Evolutionary conservation across 1,140 invertebrate species (phyloP), one percentile per base, ranked within the genome.

Genomic region (Lasaia peninsularis): DNA sequence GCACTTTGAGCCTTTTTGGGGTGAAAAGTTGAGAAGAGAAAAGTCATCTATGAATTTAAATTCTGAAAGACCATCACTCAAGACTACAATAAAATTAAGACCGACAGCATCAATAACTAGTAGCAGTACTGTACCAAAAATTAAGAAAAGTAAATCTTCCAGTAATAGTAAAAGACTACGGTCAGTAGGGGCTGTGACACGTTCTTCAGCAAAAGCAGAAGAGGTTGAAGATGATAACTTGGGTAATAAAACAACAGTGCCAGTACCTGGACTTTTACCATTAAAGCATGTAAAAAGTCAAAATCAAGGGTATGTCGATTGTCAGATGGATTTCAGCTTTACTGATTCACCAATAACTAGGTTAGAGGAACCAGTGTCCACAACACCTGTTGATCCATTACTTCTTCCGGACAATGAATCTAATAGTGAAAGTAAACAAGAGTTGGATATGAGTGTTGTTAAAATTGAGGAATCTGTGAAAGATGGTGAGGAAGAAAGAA

Each of bases 1-100:
- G 87, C 96, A 98, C 89, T 98, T 98, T 90, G 97, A 98, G 87
- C 96, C 97, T 21, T 95, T 97, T 65, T 98, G 97, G 97, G 97
- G 97, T 57, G 94, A 97, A 75, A 96, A 95, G 80, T 92, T 69
- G 28, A 71, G 72, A 53, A 84, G 63, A 76, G 84, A 89, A 48
- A 87, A 83, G 73, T 73, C 81, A 57, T 76, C 81, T 40, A 71
- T 85, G 32, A 78, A 67, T 66, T 63, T 89, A 44, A 86, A 85
- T 65, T 73, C 87, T 53, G 87, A 89, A 57, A 78, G 87, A 56
- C 88, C 88, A 57, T 89, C 87, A 28, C 63, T 88, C 21, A 89
- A 89, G 67, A 92, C 91, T 14, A 92, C 92, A 12, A 92, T 92
- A 49, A 92, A 92, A 76, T 73, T 92, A 66, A 85, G 91, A 65